Conservation (phyloP, 2,113 vertebrate species). For the Sturnus vulgaris region DNA sequence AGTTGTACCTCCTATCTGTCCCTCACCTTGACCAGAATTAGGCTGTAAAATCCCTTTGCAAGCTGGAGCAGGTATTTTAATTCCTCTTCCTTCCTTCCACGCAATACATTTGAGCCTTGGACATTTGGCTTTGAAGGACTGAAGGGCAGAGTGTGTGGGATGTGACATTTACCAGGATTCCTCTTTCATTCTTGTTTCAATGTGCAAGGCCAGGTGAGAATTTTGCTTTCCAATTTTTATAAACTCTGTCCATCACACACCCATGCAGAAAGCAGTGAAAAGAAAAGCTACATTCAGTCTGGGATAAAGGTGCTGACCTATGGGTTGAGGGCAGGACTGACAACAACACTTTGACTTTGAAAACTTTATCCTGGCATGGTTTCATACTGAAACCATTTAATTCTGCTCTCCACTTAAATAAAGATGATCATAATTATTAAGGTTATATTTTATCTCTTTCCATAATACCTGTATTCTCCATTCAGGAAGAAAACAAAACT, state of each 20-base stretch:
- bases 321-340: not conserved
- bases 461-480: not conserved
- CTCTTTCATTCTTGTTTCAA: not conserved
- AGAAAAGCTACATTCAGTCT: not conserved
- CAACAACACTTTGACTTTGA: not conserved
- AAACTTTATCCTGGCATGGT: not conserved
- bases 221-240: not conserved
- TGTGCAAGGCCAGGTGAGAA: not conserved
- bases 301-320: not conserved
- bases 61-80: not conserved
- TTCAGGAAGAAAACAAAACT: not conserved
- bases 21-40: not conserved
- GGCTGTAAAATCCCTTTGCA: not conserved
- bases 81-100: not conserved
- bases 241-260: not conserved
- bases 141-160: slow-evolving; percentile 13
- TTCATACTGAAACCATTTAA: not conserved
- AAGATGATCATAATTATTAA: not conserved
- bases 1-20: not conserved
- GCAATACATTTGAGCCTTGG: not conserved
- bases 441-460: not conserved
- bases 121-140: not conserved
- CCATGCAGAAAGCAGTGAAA: not conserved
- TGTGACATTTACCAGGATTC: slow-evolving; percentile 1
- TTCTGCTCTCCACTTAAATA: not conserved